Evolutionary conservation across 2,797 vertebrate genomes (phyloP).

Genomic region (Macropus fuliginosus): DNA sequence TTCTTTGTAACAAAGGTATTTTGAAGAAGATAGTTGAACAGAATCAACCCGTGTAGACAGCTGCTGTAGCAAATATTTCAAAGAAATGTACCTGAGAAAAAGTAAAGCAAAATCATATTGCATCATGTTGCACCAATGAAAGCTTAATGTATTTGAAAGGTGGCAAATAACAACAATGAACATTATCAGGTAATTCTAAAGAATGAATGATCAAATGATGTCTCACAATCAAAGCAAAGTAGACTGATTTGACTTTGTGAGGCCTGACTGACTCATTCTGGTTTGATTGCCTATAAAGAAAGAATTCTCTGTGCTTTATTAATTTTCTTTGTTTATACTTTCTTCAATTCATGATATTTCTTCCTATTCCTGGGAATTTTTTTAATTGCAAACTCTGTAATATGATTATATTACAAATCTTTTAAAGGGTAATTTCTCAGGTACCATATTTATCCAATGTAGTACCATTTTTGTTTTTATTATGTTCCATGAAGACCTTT

Average conservation of each 20-base stretch:
- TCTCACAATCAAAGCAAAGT: not conserved
- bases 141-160: not conserved
- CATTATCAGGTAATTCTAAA: not conserved
- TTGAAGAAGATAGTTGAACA: not conserved
- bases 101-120: not conserved
- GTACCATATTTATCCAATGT: not conserved
- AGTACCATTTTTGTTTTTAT: not conserved
- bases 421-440: not conserved
- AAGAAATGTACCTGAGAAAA: not conserved
- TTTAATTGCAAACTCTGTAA: not conserved
- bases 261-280: not conserved
- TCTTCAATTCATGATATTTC: not conserved
- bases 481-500: not conserved
- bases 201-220: not conserved
- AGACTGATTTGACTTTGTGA: not conserved
- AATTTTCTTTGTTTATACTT: not conserved
- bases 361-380: not conserved
- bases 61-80: not conserved
- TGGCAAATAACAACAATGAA: not conserved
- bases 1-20: not conserved
- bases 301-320: not conserved
- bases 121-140: not conserved
- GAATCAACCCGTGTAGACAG: not conserved
- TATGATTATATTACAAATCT: not conserved
- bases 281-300: slow-evolving; percentile 6